Conservation (phyloP, 1,140 invertebrate species). For the Conus betulinus region DNA sequence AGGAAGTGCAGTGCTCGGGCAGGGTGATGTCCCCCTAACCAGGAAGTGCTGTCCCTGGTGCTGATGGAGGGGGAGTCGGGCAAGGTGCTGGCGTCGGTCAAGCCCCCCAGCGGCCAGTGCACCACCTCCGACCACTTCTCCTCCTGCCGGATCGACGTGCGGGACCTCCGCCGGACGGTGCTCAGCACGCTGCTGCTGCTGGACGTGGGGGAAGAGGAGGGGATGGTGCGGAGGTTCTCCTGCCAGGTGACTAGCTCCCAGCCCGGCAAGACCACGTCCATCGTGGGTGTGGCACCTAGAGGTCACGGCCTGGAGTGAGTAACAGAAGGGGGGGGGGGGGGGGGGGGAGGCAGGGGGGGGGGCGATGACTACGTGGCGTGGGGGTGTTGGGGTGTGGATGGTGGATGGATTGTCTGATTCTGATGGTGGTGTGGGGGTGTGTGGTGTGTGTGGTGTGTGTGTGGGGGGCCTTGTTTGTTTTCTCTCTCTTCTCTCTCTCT, state of each 20-base stretch:
- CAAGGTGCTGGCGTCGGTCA: neutral
- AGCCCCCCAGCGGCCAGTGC: neutral
- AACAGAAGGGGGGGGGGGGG: neutral
- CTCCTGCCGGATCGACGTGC: neutral
- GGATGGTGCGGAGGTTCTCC: neutral
- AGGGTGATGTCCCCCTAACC: neutral
- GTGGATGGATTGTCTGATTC: neutral
- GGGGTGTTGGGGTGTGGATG: neutral
- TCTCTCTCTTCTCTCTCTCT: too few relatives aligned
- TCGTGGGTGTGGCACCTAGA: neutral
- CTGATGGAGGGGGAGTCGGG: neutral
- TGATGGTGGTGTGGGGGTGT: neutral
- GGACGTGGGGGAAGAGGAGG: neutral
- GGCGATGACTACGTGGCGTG: neutral
- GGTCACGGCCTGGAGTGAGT: neutral
- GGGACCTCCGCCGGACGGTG: neutral
- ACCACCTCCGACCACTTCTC: slow-evolving; percentile 15
- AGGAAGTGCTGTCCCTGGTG: neutral
- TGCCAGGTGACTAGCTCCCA: slow-evolving; percentile 13
- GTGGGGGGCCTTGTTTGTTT: too few relatives aligned
- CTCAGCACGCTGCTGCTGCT: neutral
- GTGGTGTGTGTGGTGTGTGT: neutral
- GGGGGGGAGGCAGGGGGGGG: neutral
- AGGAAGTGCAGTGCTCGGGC: slow-evolving; percentile 32
- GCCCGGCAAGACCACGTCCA: neutral